Evolutionary conservation across 2,888 invertebrate genomes (phyloP), one percentile per base, ranked within the genome.

Genomic region (Digitonthophagus gazella): DNA sequence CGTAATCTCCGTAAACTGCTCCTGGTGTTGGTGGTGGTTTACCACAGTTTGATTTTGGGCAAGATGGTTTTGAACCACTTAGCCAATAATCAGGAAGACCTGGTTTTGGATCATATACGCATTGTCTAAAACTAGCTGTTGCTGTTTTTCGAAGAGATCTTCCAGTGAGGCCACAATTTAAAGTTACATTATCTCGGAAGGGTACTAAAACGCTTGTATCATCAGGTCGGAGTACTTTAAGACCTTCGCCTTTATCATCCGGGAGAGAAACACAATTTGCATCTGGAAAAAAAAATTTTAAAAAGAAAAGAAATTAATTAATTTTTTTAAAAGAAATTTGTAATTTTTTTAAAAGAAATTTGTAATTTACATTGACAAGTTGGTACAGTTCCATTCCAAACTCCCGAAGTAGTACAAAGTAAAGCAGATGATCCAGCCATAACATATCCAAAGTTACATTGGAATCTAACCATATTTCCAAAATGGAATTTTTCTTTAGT

Each of bases 371-470:
- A 95, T 86, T 93, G 91, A 83, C 98, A 98, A 82, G 93, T 92
- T 2, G 98, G 98, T 57, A 92, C 89, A 3, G 95, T 91, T 75
- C 96, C 96, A 80, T 97, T 96, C 98, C 98, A 98, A 28, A 87
- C 89, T 64, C 98, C 98, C 79, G 91, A 92, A 2, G 94, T 93
- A 0, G 93, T 91, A 81, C 98, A 98, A 67, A 93, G 86, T 15
- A 98, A 84, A 3, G 93, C 90, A 0, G 94, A 89, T 65, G 93
- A 91, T 65, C 97, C 97, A 70, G 92, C 90, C 89, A 97, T 92
- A 0, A 96, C 92, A 79, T 94, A 96, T 15, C 98, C 98, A 82
- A 97, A 97, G 78, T 96, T 90, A 80, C 98, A 98, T 78, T 95
- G 95, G 87, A 97, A 97, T 73, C 89, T 90, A 0, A 96, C 91